Evolutionary conservation across 2,888 invertebrate genomes (phyloP).

Genomic region (Caenorhabditis angaria): DNA sequence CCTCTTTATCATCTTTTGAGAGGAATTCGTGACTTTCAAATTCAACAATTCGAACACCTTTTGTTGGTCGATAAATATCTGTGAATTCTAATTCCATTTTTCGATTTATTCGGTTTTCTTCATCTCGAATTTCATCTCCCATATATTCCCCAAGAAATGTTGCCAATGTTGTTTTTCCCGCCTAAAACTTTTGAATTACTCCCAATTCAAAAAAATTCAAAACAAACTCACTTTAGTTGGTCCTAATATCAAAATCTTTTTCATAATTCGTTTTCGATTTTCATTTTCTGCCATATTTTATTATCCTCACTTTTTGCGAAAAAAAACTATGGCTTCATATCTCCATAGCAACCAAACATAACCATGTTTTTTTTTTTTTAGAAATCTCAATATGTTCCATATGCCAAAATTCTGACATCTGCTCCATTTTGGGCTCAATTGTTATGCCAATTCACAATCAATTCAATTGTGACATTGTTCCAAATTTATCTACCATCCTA

Average conservation of each 20-base stretch:
- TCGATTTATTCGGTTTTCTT: conserved; percentile 5
- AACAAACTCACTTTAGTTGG: conserved; percentile 51
- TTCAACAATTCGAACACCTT: conserved; percentile 79
- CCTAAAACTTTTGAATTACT: conserved; percentile 11
- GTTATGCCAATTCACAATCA: conserved; percentile 49
- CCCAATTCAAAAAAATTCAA: neutral
- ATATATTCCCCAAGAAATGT: conserved; percentile 26
- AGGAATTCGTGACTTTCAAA: conserved; percentile 79
- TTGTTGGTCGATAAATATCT: conserved; percentile 25
- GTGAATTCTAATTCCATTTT: conserved; percentile 38
- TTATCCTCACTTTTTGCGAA: neutral
- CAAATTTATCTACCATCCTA: conserved; percentile 63
- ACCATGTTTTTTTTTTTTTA: conserved; percentile 16
- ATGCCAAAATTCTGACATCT: conserved; percentile 43
- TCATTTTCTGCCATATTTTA: conserved; percentile 1
- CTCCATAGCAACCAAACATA: conserved; percentile 5
- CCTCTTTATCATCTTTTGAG: conserved; percentile 52
- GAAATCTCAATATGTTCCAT: conserved; percentile 43
- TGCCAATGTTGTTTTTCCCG: conserved; percentile 34
- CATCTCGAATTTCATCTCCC: conserved; percentile 8
- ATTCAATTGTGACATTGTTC: conserved; percentile 56
- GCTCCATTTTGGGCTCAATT: conserved; percentile 49
- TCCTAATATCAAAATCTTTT: conserved; percentile 59
- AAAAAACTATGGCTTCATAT: neutral
- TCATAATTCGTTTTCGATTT: conserved; percentile 7